phyloP scores from a whole-genome alignment of 2,113 vertebrate genomes.

The Eudorcas thomsonii region DNA sequence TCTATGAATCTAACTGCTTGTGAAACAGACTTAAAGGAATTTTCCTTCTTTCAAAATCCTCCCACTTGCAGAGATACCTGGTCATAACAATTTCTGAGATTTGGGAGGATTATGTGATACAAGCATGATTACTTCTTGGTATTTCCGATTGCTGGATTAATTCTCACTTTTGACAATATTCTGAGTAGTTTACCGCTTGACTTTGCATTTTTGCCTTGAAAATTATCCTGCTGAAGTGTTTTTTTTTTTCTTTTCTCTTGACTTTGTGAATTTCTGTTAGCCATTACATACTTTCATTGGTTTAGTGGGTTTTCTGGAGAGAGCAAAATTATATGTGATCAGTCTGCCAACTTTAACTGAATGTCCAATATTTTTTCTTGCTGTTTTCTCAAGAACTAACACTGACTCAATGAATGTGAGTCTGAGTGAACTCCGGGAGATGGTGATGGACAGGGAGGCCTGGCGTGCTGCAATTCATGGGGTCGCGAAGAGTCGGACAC shows the following conservation, averaged over 20 bases:
- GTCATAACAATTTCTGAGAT: not conserved
- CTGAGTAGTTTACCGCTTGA: not conserved
- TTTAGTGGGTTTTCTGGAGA: not conserved
- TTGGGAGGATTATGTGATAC: not conserved
- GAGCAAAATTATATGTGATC: not conserved
- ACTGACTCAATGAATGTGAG: too few species aligned
- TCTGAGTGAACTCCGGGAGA: too few species aligned
- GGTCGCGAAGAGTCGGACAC: too few species aligned
- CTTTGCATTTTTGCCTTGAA: not conserved
- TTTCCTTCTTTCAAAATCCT: not conserved
- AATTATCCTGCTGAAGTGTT: not conserved
- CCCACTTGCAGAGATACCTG: not conserved
- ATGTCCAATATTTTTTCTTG: not conserved
- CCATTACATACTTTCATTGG: not conserved
- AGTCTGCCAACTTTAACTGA: not conserved
- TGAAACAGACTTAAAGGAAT: not conserved
- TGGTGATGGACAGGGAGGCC: too few species aligned
- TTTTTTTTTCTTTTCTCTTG: not conserved
- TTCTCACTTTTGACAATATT: not conserved
- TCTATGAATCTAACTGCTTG: not conserved
- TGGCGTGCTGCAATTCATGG: too few species aligned
- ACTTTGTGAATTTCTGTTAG: not conserved
- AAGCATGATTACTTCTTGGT: not conserved
- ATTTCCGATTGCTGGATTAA: not conserved
- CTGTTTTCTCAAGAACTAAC: not conserved